Base-by-base conservation (phyloP, 2,888 invertebrate genomes). In the Pyralis farinalis region DNA sequence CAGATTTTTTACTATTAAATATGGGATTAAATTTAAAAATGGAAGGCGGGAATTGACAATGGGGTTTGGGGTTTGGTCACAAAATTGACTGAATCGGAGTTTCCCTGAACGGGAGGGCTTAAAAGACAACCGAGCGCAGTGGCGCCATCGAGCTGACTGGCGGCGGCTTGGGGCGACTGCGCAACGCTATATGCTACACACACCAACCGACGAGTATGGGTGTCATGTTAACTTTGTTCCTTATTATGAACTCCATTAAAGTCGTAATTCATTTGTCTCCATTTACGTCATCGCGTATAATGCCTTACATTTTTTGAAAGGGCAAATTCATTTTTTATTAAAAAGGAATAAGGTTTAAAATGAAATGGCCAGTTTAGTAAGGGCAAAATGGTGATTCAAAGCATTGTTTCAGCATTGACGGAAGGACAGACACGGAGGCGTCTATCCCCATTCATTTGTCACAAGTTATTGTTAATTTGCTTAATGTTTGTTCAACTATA, bases 71-170 rank as follows among this genome's bases (percentile, higher is more conserved):
- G 63, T 67, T 66, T 50, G 51, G 55, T 57, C 54, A 60, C 48
- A 63, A 55, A 71, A 71, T 68, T 73, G 63, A 71, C 63, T 67
- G 58, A 55, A 45, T 48, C 51, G 61, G 47, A 54, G 42, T 46
- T 46, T 44, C 55, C 49, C 48, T 53, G 51, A 53, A 47, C 54
- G 57, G 54, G 59, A 54, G 54, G 49, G 46, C 49, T 50, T 54
- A 50, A 51, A 44, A 65, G 68, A 67, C 79, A 67, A 68, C 76
- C 63, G 65, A 55, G 72, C 70, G 40, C 69, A 69, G 77, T 76
- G 80, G 80, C 81, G 84, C 78, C 84, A 66, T 71, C 66, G 63
- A 70, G 64, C 64, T 57, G 62, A 86, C 86, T 85, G 79, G 51
- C 64, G 65, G 69, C 47, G 34, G 46, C 34, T 44, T 43, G 50